Evolutionary conservation across 2,113 vertebrate genomes (phyloP).

Genomic region (Barbus barbus): DNA sequence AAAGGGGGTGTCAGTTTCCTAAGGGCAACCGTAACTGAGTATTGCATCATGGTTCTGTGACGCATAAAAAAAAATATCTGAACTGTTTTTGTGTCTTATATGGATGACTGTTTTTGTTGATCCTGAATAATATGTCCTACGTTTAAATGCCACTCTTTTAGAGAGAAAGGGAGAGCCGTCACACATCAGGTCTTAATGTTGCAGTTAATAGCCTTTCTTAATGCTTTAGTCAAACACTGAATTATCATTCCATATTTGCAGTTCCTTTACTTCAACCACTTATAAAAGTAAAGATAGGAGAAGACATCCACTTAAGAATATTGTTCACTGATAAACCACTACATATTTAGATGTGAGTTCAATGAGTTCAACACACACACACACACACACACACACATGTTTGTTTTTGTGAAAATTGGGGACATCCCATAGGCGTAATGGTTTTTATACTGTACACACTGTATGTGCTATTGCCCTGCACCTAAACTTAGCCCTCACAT

Average conservation of each 20-base stretch:
- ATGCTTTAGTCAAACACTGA: slow-evolving; percentile 40
- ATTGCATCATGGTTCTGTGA: neutral
- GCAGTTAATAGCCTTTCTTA: slow-evolving; percentile 51
- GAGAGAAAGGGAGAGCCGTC: slow-evolving; percentile 41
- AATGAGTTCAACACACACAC: too few relatives aligned
- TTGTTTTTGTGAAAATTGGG: too few relatives aligned
- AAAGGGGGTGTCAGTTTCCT: neutral
- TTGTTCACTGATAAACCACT: neutral
- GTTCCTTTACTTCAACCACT: neutral
- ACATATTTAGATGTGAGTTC: neutral
- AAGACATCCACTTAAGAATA: neutral
- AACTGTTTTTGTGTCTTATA: neutral
- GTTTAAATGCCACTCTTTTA: neutral
- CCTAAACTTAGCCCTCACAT: too few relatives aligned
- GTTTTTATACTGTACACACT: too few relatives aligned
- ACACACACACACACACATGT: too few relatives aligned
- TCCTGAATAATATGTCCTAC: neutral
- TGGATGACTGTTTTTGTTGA: neutral
- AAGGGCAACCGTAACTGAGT: neutral
- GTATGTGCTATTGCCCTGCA: too few relatives aligned
- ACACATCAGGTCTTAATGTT: slow-evolving; percentile 49
- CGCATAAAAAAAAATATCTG: neutral
- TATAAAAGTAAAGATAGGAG: neutral
- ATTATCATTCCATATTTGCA: slow-evolving; percentile 20
- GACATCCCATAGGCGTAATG: too few relatives aligned